Conservation (phyloP, 2,797 vertebrate species). For the Leptodactylus fallax region DNA sequence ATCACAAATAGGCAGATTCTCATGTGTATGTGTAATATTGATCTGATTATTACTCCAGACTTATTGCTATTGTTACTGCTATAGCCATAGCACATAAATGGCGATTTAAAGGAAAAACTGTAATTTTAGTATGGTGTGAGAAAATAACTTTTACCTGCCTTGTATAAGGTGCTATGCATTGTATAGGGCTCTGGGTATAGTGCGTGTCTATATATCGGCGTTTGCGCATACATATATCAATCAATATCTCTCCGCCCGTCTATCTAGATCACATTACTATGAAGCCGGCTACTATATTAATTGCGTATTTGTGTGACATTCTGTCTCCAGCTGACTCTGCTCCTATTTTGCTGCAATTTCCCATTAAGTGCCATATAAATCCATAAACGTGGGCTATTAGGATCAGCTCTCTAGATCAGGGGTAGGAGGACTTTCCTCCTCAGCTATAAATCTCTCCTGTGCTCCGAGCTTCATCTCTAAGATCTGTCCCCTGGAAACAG, state of each 20-base stretch:
- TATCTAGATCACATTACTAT: constrained; percentile 14
- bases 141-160: too few species aligned
- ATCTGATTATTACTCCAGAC: too few species aligned
- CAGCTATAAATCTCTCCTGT: constrained; percentile 33
- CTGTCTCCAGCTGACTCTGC: constrained; percentile 49
- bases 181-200: background rate
- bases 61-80: too few species aligned
- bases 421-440: constrained; percentile 46
- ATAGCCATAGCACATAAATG: too few species aligned
- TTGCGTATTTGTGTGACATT: constrained; percentile 43
- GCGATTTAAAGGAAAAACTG: too few species aligned
- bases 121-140: too few species aligned
- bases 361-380: constrained; percentile 51
- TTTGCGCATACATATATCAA: background rate
- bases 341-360: constrained; percentile 43
- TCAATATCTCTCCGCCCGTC: background rate
- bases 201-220: background rate
- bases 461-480: constrained; percentile 19
- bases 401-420: constrained; percentile 29
- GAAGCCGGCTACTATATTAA: constrained; percentile 17
- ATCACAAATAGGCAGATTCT: too few species aligned
- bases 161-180: background rate
- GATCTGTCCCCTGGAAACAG: constrained; percentile 49
- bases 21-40: too few species aligned
- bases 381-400: constrained; percentile 37